Conservation (phyloP, 2,797 vertebrate genomes). For the Micrastur ruficollis region DNA sequence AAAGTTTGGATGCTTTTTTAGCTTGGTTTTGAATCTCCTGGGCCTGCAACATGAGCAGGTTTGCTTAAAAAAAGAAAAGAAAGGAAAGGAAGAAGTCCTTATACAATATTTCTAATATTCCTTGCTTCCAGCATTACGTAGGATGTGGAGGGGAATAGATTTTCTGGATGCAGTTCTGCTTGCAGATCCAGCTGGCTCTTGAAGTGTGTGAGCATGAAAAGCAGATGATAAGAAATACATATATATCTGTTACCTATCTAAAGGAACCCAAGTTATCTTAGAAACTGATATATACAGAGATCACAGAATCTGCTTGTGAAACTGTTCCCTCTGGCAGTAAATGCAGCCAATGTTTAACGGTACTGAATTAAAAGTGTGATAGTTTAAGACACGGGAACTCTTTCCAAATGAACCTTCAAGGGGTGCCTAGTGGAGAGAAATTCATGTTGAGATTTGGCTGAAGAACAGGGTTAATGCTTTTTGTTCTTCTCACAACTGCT, state of each 20-base stretch:
- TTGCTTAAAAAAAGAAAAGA: not conserved
- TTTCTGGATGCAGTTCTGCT: not conserved
- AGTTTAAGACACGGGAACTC: not conserved
- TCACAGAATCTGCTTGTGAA: slow-evolving; percentile 25
- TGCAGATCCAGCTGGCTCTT: slow-evolving; percentile 19
- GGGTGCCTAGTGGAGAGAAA: not conserved
- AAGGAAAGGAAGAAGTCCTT: not conserved
- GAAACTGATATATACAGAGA: slow-evolving; percentile 18
- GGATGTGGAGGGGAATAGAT: not conserved
- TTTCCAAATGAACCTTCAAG: slow-evolving; percentile 5
- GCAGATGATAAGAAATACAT: slow-evolving; percentile 8
- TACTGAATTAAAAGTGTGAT: not conserved
- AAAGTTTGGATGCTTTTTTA: not conserved
- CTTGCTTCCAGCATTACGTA: not conserved
- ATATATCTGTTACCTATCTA: not conserved
- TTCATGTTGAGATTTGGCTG: not conserved
- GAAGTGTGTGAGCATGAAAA: not conserved
- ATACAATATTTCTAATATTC: not conserved
- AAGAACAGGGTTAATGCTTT: not conserved
- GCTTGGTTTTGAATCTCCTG: not conserved
- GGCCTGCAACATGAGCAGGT: not conserved
- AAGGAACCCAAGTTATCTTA: slow-evolving; percentile 5
- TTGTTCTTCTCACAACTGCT: not conserved
- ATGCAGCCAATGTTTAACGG: slow-evolving; percentile 23
- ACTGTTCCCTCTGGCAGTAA: slow-evolving; percentile 7